Conservation (phyloP, 1,140 invertebrate genomes). For the Drosophila chauvacae region DNA sequence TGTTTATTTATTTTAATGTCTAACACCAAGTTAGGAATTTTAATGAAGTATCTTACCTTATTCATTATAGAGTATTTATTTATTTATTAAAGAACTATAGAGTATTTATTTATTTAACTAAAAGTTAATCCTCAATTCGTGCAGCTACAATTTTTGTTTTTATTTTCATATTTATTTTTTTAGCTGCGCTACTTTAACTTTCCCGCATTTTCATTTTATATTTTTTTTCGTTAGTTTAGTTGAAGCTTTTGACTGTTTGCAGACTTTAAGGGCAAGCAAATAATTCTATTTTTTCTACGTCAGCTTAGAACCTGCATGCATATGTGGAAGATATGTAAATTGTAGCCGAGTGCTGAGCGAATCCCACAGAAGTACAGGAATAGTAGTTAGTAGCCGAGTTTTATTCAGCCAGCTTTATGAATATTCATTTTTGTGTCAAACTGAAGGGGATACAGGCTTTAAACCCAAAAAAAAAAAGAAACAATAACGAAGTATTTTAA, state of each 20-base stretch:
- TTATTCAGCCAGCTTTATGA: conserved; percentile 52
- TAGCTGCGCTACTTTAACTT: conserved; percentile 36
- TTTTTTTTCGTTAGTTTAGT: conserved; percentile 11
- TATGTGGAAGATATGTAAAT: conserved; percentile 70
- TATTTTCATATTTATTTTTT: conserved; percentile 24
- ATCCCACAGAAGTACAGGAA: conserved; percentile 30
- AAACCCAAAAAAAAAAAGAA: neutral
- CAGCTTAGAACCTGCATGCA: conserved; percentile 17
- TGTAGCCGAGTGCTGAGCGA: conserved; percentile 34
- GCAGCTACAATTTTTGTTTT: neutral
- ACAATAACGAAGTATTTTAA: conserved; percentile 18
- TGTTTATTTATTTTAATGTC: neutral
- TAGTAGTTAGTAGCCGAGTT: conserved; percentile 33
- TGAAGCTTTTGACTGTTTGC: conserved; percentile 37
- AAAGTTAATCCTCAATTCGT: neutral
- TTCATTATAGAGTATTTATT: conserved; percentile 8
- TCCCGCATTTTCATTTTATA: conserved; percentile 21
- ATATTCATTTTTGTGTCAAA: conserved; percentile 56
- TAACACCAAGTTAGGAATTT: too few relatives aligned
- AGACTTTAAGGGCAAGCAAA: conserved; percentile 34
- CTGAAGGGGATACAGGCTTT: neutral
- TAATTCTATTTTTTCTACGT: conserved; percentile 13
- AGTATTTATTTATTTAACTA: neutral
- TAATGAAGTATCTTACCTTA: too few relatives aligned
- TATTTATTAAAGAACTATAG: neutral